Evolutionary conservation across 2,888 invertebrate genomes (phyloP), one percentile per base, ranked within the genome.

Genomic region (Lepidochrysops patricia): DNA sequence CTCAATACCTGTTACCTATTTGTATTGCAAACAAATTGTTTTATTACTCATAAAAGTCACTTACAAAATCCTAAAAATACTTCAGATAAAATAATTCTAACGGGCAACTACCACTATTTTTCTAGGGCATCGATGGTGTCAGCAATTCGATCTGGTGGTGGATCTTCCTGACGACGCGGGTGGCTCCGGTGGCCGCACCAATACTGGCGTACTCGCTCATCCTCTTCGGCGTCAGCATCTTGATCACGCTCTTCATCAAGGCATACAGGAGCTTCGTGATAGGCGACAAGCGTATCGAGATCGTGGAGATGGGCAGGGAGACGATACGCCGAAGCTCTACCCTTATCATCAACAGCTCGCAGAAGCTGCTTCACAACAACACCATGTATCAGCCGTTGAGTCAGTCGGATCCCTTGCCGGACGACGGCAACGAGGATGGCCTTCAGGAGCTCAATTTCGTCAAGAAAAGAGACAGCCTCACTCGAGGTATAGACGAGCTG

Each of bases 101-200:
- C 29, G 2, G 29, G 7, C 29, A 5, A 29, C 29, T 29, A 29
- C 29, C 29, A 19, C 19, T 58, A 62, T 63, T 63, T 68, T 80
- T 82, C 0, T 76, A 94, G 93, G 96, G 96, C 9, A 91, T 96
- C 48, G 94, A 94, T 58, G 95, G 96, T 67, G 76, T 96, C 5
- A 91, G 95, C 0, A 94, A 95, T 0, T 86, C 94, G n/a, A 96
- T 96, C 60, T 91, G 94, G 73, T 90, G 94, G 23, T 95, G 95
- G 95, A 92, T 96, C 19, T 96, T 93, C 80, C 74, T 96, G 49
- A 94, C 94, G 13, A 96, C 96, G 1, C 94, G 94, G 0, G 91
- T 96, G 64, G 94, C 93, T 0, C 95, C 95, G 13, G 79, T 93
- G 26, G 92, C 93, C 0, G 93, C 91, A 15, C 95, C 95, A 0